phyloP scores from a whole-genome alignment of 1,140 invertebrate species.

The Scaptomyza graminum region DNA sequence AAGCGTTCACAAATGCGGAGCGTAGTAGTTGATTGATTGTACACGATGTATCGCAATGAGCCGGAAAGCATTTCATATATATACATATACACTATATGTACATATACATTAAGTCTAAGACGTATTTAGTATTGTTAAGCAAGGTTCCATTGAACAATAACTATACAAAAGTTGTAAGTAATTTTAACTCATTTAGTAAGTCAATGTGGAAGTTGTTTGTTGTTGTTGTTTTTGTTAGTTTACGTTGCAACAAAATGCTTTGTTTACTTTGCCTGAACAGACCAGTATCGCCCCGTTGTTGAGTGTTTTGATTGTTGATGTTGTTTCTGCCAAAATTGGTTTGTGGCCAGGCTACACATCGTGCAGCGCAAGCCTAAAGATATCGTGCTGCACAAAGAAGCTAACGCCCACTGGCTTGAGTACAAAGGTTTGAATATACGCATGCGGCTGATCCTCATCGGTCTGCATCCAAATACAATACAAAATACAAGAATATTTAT shows the following conservation, averaged over 20 bases:
- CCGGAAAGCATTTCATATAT: conserved; percentile 2
- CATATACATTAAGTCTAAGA: conserved; percentile 4
- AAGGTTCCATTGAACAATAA: conserved; percentile 26
- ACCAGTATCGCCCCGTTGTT: conserved; percentile 5
- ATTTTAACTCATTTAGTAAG: conserved; percentile 20
- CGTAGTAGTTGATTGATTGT: neutral
- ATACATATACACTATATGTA: conserved; percentile 6
- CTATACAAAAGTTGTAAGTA: conserved; percentile 23
- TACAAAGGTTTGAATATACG: conserved; percentile 95
- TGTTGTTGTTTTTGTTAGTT: neutral
- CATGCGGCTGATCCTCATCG: conserved; percentile 95
- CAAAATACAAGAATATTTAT: conserved; percentile 24
- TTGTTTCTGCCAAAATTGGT: conserved; percentile 8
- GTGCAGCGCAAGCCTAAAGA: conserved; percentile 94
- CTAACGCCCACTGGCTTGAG: conserved; percentile 93
- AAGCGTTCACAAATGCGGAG: neutral
- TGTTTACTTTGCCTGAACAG: conserved; percentile 31
- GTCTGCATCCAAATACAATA: conserved; percentile 85
- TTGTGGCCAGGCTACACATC: conserved; percentile 85
- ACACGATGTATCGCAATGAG: neutral
- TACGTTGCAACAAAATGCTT: conserved; percentile 10
- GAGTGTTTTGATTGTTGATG: conserved; percentile 3
- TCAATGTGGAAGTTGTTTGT: conserved; percentile 7
- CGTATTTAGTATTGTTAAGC: conserved; percentile 21
- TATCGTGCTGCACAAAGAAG: conserved; percentile 96